phyloP scores from a whole-genome alignment of 2,113 vertebrate species.

The Sardina pilchardus region DNA sequence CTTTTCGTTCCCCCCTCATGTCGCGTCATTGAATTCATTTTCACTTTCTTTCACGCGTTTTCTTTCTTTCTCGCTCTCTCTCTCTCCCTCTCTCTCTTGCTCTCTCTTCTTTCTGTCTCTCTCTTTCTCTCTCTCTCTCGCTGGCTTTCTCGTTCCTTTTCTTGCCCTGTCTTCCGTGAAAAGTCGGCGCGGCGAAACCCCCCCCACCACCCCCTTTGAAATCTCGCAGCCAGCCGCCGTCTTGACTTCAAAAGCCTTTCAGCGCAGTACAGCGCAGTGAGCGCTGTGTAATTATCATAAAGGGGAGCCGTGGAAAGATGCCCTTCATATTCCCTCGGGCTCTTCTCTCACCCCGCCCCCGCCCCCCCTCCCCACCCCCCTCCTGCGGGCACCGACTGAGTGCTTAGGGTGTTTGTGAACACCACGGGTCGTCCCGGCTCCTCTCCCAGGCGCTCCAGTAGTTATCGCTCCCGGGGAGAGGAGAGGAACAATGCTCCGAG shows the following conservation, averaged over 20 bases:
- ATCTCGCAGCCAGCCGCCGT: background rate
- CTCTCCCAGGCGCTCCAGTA: conserved; percentile 11
- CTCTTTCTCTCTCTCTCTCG: background rate
- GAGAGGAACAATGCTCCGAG: conserved; percentile 7
- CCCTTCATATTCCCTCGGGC: background rate
- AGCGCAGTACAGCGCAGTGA: background rate
- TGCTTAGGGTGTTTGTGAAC: conserved; percentile 36
- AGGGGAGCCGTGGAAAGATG: background rate
- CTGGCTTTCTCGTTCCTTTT: conserved; percentile 28
- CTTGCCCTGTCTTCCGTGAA: conserved; percentile 27
- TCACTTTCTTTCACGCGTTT: conserved; percentile 24
- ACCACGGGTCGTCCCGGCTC: conserved; percentile 24
- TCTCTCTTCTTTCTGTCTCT: background rate
- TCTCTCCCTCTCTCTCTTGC: conserved; percentile 2
- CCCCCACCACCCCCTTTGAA: background rate
- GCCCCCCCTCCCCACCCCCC: background rate
- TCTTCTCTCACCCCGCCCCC: conserved; percentile 12
- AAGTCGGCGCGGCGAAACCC: background rate
- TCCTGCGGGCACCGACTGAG: background rate
- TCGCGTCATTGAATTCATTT: background rate
- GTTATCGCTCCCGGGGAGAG: conserved; percentile 33
- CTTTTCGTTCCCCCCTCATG: background rate
- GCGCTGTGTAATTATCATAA: background rate
- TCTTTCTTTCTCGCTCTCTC: background rate
- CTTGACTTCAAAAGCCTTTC: conserved; percentile 31